Evolutionary conservation across 2,888 invertebrate species (phyloP).

Genomic region (Leucoma salicis): DNA sequence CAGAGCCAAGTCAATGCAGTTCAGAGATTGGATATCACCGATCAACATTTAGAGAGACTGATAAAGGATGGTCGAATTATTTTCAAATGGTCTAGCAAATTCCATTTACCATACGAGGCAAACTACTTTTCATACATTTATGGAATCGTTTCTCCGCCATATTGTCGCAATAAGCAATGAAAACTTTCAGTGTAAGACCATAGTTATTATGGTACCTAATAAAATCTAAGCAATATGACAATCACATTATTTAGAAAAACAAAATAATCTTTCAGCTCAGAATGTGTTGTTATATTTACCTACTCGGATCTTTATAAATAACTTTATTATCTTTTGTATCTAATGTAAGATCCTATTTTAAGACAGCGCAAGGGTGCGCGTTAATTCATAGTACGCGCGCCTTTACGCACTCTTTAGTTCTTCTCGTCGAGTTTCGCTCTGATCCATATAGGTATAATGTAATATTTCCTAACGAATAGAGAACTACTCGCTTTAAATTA

Average conservation of each 20-base stretch:
- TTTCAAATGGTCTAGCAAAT: slow-evolving; percentile 17
- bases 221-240: slow-evolving; percentile 19
- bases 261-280: slow-evolving; percentile 6
- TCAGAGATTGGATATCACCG: slow-evolving; percentile 19
- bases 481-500: no score
- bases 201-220: slow-evolving; percentile 12
- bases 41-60: slow-evolving; percentile 34
- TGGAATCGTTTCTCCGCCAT: no score
- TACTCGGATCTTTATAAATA: slow-evolving; percentile 23
- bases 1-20: slow-evolving; percentile 26
- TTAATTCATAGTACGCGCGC: slow-evolving; percentile 53
- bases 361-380: slow-evolving; percentile 58
- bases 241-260: slow-evolving; percentile 2
- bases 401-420: slow-evolving; percentile 67
- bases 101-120: slow-evolving; percentile 12
- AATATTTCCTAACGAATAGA: no score
- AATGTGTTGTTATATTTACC: slow-evolving; percentile 26
- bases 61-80: slow-evolving; percentile 28
- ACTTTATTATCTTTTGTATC: slow-evolving; percentile 40
- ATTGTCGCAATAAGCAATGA: slow-evolving; percentile 3
- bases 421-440: slow-evolving; percentile 61
- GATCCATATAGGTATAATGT: no score
- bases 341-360: slow-evolving; percentile 44
- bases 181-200: slow-evolving; percentile 13
- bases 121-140: no score